Evolutionary conservation across 2,113 vertebrate genomes (phyloP).

Genomic region (Paramormyrops kingsleyae): DNA sequence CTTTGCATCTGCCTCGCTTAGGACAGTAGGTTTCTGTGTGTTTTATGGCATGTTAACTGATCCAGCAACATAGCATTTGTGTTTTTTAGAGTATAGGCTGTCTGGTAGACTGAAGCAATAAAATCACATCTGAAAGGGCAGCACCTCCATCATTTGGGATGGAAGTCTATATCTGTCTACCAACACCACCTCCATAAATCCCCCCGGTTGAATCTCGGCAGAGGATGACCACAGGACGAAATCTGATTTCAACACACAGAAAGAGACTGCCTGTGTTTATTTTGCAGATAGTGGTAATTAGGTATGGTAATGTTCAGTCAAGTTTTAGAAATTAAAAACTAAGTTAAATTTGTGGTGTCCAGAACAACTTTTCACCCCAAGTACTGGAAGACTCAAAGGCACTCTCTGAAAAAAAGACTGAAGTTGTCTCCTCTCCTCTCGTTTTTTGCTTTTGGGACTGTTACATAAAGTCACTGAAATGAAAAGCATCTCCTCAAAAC

Average conservation of each 20-base stretch:
- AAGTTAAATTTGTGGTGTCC: neutral
- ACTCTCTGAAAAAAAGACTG: neutral
- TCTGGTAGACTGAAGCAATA: neutral
- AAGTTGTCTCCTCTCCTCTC: neutral
- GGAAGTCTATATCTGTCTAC: neutral
- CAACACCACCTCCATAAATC: neutral
- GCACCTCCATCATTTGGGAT: neutral
- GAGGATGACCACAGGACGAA: neutral
- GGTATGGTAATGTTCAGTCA: neutral
- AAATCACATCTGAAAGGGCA: neutral
- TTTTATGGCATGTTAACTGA: neutral
- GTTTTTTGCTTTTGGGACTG: neutral
- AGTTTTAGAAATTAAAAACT: neutral
- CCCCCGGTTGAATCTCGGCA: no score
- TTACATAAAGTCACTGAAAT: neutral
- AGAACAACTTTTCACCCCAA: neutral
- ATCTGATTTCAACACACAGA: neutral
- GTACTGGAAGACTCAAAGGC: neutral
- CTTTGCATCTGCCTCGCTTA: neutral
- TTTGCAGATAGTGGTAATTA: neutral
- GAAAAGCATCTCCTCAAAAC: neutral
- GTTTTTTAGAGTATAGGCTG: neutral
- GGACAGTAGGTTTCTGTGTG: neutral
- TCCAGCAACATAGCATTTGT: neutral
- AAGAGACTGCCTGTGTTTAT: neutral